Percentiles rank a stretch among this genome's conserved stretches.
These are phyloP conservation scores for Halocaridina rubra DNA, from an alignment of 2,888 invertebrate species.

Conservation along the genomic window DNA sequence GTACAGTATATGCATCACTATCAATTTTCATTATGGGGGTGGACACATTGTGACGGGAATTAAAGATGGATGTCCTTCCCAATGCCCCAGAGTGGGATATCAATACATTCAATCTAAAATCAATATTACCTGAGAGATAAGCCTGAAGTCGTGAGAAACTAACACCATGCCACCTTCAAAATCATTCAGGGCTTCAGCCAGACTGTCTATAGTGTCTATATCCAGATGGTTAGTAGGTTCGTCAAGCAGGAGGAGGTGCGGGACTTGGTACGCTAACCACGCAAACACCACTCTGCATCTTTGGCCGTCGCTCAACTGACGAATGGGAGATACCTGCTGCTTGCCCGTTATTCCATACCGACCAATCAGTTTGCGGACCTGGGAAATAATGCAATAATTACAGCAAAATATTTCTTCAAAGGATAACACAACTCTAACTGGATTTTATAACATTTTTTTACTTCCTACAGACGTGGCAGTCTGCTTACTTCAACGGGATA, in stretches of 20 bases:
- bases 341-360: constrained; percentile 96
- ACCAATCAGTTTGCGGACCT: constrained; percentile 90
- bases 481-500: too few relatives aligned
- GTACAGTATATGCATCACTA: too few relatives aligned
- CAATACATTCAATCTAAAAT: constrained; percentile 77
- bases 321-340: constrained; percentile 94
- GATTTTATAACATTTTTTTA: too few relatives aligned
- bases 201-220: constrained; percentile 97
- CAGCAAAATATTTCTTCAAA: too few relatives aligned
- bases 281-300: constrained; percentile 98
- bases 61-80: too few relatives aligned
- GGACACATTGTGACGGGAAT: neutral
- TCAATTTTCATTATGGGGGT: too few relatives aligned
- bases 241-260: constrained; percentile 71
- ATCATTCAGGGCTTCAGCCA: constrained; percentile 96
- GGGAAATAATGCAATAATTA: too few relatives aligned
- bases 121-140: constrained; percentile 90
- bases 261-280: constrained; percentile 84
- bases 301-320: constrained; percentile 96
- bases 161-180: constrained; percentile 99
- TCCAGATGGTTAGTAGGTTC: constrained; percentile 95
- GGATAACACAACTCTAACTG: too few relatives aligned
- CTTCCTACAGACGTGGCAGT: too few relatives aligned
- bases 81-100: neutral
- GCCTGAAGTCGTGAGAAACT: constrained; percentile 99